Percentiles rank a stretch among this genome's conserved stretches.
Conservation (phyloP, 2,113 vertebrate species). For the Synchiropus splendidus region DNA sequence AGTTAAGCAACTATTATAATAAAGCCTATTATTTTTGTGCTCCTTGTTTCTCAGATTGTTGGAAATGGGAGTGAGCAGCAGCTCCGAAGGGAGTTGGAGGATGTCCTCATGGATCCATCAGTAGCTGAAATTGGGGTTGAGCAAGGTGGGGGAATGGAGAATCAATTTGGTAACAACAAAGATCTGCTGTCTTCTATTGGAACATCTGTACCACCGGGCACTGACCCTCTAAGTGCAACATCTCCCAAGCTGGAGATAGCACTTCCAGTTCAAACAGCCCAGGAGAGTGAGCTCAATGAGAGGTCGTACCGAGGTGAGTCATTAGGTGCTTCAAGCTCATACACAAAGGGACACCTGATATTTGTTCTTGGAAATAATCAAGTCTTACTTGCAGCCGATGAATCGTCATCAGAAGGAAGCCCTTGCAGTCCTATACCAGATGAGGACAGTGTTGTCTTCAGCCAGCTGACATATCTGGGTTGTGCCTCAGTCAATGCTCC, state of each 20-base stretch:
- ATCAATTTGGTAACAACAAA: constrained; percentile 56
- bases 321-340: background rate
- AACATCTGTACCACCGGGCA: constrained; percentile 45
- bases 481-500: constrained; percentile 96
- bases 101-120: constrained; percentile 94
- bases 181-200: constrained; percentile 43
- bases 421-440: constrained; percentile 83
- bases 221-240: constrained; percentile 67
- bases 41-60: constrained; percentile 78
- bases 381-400: constrained; percentile 36
- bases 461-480: constrained; percentile 93
- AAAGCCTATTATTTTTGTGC: too few relatives aligned
- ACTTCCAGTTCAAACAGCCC: constrained; percentile 81
- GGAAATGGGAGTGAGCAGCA: constrained; percentile 98
- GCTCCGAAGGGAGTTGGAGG: constrained; percentile 88
- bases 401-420: constrained; percentile 66
- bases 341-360: too few relatives aligned
- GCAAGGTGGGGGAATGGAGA: constrained; percentile 43
- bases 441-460: constrained; percentile 96
- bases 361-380: background rate
- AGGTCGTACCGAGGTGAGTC: constrained; percentile 51
- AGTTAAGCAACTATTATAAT: too few relatives aligned
- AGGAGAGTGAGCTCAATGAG: constrained; percentile 84
- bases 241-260: constrained; percentile 83
- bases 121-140: constrained; percentile 68